Conservation (phyloP, 2,113 vertebrate genomes). For the Leucopternis melanops region DNA sequence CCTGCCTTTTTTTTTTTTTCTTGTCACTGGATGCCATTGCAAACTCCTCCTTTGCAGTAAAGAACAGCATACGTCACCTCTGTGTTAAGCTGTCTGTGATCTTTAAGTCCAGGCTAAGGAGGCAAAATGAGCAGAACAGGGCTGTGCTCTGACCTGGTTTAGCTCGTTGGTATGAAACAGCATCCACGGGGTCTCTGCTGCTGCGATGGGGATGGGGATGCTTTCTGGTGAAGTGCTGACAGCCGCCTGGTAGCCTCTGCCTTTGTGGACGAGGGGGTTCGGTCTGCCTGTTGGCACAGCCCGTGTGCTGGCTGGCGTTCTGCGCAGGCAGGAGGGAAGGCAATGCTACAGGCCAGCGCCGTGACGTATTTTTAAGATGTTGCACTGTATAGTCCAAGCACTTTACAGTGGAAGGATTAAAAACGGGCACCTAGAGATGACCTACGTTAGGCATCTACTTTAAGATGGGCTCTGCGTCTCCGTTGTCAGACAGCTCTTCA, state of each 20-base stretch:
- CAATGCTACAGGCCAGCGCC: not conserved
- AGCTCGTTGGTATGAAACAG: not conserved
- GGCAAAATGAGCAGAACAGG: not conserved
- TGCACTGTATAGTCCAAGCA: not conserved
- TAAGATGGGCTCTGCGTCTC: not conserved
- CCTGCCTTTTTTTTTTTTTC: not conserved
- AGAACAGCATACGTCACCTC: not conserved
- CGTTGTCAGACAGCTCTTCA: not conserved
- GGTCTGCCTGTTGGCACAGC: accelerated
- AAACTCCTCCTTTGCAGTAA: not conserved
- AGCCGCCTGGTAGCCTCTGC: not conserved
- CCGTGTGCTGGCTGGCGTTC: not conserved
- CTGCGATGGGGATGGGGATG: accelerated
- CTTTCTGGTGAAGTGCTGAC: not conserved
- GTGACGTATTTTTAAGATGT: accelerated
- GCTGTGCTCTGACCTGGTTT: not conserved
- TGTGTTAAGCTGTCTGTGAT: not conserved
- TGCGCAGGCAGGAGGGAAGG: not conserved
- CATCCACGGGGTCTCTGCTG: not conserved
- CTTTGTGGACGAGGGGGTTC: accelerated
- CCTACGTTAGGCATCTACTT: not conserved
- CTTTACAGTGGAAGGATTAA: not conserved
- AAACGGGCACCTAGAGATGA: not conserved
- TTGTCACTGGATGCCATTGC: not conserved
- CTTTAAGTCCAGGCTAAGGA: not conserved